A percentile compares a stretch with the other conserved stretches of the same genome.
Conservation (phyloP, 2,888 invertebrate genomes). For the Morpho achilles region DNA sequence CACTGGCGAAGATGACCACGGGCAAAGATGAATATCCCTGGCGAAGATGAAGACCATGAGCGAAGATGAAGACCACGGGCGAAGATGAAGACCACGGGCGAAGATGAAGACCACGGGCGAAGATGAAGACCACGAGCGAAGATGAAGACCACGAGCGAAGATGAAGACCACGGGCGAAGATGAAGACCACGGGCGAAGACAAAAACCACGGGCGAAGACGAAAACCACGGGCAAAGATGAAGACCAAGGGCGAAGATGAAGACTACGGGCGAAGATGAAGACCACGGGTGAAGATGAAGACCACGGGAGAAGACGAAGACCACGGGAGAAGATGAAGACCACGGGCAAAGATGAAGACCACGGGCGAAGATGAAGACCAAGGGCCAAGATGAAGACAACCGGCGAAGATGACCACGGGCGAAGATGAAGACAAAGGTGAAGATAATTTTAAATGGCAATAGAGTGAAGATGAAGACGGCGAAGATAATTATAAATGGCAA, state of each 20-base stretch:
- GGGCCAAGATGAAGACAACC: too few relatives aligned
- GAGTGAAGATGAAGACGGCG: too few relatives aligned
- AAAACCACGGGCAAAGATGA: not conserved
- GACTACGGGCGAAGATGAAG: not conserved
- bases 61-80: too few relatives aligned
- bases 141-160: slow-evolving; percentile 16
- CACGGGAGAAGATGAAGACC: not conserved
- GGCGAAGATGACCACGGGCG: too few relatives aligned
- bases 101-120: slow-evolving; percentile 13
- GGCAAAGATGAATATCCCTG: slow-evolving; percentile 6
- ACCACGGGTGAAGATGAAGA: not conserved
- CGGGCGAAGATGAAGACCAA: not conserved
- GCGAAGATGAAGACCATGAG: slow-evolving; percentile 13
- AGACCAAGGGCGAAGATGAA: not conserved
- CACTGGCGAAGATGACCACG: slow-evolving; percentile 1
- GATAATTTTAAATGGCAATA: too few relatives aligned
- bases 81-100: slow-evolving; percentile 9
- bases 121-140: not conserved
- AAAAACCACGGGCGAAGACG: slow-evolving; percentile 18
- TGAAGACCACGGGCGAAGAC: not conserved
- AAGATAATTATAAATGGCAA: too few relatives aligned
- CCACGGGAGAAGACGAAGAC: not conserved
- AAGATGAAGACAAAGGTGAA: too few relatives aligned
- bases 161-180: slow-evolving; percentile 6
- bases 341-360: not conserved